Base-by-base conservation (phyloP, 1,140 invertebrate genomes). In the Globodera rostochiensis region DNA sequence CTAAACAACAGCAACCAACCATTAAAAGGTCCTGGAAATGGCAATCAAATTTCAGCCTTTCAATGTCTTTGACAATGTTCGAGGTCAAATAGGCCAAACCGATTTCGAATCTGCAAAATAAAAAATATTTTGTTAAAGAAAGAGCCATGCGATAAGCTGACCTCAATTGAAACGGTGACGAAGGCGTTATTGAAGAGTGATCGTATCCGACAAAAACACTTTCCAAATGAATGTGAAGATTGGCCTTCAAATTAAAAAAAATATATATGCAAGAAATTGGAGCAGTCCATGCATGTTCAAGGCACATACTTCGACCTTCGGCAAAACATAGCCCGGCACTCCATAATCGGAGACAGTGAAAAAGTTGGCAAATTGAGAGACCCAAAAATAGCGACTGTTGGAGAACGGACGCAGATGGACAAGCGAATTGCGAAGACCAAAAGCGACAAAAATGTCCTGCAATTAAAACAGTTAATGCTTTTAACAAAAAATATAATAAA, bases 301-400 rank as follows among this genome's bases (percentile, higher is more conserved):
- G 1, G 49, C 46, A 6, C 46, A 6, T 70, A 78, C 71, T 8
- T 73, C 75, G 11, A 86, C 66, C n/a, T 67, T 69, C 11, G 87
- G 86, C 57, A 53, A 60, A 70, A 60, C 82, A 80, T 87, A 88
- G 36, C 83, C 87, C 25, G 87, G 87, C 60, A 89, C 80, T 9
- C 49, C 79, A 19, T 89, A 88, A 36, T 87, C 87, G 9, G 57
- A n/a, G 4, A 87, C 79, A 3, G 73, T 73, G 57, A 87, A 89
- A 76, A 87, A 87, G 25, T 86, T 73, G 13, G 73, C 69, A 36
- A 88, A 77, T 60, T 87, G 86, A 45, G 80, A 49, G 2, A 74
- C 73, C 87, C 84, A 87, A 66, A 85, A 82, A 25, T 79, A 77
- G 15, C 74, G 50, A 8, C 74, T 19, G 73, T 76, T 46, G 45